phyloP scores from a whole-genome alignment of 2,113 vertebrate genomes.

The Odontesthes bonariensis region DNA sequence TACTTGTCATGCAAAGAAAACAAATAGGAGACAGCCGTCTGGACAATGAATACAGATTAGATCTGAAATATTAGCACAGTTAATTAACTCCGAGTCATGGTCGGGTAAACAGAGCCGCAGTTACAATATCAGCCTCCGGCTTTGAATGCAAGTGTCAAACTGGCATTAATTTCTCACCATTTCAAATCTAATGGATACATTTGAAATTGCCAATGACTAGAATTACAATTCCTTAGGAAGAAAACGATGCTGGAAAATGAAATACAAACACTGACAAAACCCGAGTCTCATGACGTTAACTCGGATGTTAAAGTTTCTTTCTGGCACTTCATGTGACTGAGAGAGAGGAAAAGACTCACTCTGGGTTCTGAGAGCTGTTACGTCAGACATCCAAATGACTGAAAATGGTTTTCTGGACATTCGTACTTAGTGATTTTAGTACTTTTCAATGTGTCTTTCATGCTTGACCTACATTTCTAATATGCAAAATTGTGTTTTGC shows the following conservation, averaged over 20 bases:
- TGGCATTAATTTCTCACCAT: slow-evolving; percentile 63
- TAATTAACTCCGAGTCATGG: slow-evolving; percentile 71
- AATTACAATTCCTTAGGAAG: slow-evolving; percentile 43
- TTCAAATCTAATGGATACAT: slow-evolving; percentile 66
- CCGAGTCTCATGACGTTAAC: slow-evolving; percentile 8
- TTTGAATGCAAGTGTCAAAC: slow-evolving; percentile 67
- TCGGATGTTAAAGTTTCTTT: slow-evolving; percentile 39
- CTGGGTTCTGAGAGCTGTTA: slow-evolving; percentile 44
- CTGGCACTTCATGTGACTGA: slow-evolving; percentile 28
- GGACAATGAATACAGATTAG: slow-evolving; percentile 68
- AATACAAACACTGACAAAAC: slow-evolving; percentile 4
- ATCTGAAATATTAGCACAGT: slow-evolving; percentile 69
- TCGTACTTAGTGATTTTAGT: too few relatives aligned
- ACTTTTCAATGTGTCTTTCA: too few relatives aligned
- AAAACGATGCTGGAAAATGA: slow-evolving; percentile 23
- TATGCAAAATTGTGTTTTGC: too few relatives aligned
- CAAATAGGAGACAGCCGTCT: slow-evolving; percentile 43
- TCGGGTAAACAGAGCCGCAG: slow-evolving; percentile 56
- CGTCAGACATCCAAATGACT: too few relatives aligned
- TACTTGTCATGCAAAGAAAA: slow-evolving; percentile 56
- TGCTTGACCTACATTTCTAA: too few relatives aligned
- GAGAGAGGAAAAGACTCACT: slow-evolving; percentile 57
- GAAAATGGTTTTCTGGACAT: too few relatives aligned
- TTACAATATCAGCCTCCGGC: slow-evolving; percentile 48
- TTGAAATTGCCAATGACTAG: slow-evolving; percentile 40